Evolutionary conservation across 2,797 vertebrate species (phyloP).

Genomic region (Falco rusticolus): DNA sequence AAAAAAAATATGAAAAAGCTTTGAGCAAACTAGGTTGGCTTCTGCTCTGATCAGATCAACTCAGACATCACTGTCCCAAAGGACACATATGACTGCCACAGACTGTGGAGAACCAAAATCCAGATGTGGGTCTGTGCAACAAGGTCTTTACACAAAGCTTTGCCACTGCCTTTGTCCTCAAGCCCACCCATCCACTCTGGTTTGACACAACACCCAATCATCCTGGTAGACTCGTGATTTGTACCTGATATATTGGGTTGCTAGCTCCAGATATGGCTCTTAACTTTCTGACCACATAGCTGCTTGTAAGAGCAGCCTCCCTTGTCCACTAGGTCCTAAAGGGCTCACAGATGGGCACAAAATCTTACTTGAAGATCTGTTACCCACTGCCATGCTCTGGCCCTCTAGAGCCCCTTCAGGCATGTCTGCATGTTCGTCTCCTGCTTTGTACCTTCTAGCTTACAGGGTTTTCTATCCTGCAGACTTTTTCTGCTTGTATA

Average conservation of each 20-base stretch:
- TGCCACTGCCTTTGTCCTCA: not conserved
- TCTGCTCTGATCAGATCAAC: not conserved
- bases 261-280: not conserved
- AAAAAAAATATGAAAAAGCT: not conserved
- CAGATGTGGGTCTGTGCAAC: not conserved
- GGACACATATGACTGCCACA: not conserved
- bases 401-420: not conserved
- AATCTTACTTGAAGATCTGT: not conserved
- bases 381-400: accelerated
- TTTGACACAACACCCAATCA: not conserved
- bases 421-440: not conserved
- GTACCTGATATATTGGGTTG: not conserved
- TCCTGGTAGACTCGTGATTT: not conserved
- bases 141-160: not conserved
- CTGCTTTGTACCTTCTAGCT: not conserved
- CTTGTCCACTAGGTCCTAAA: not conserved
- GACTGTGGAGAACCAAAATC: not conserved
- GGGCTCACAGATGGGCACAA: not conserved
- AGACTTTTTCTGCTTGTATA: not conserved
- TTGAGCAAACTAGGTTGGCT: not conserved
- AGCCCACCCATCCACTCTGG: not conserved
- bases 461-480: not conserved
- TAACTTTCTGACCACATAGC: not conserved
- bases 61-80: not conserved
- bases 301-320: not conserved